These are phyloP conservation scores for Mimachlamys varia DNA, from an alignment of 2,888 invertebrate genomes.

Conservation along the genomic window DNA sequence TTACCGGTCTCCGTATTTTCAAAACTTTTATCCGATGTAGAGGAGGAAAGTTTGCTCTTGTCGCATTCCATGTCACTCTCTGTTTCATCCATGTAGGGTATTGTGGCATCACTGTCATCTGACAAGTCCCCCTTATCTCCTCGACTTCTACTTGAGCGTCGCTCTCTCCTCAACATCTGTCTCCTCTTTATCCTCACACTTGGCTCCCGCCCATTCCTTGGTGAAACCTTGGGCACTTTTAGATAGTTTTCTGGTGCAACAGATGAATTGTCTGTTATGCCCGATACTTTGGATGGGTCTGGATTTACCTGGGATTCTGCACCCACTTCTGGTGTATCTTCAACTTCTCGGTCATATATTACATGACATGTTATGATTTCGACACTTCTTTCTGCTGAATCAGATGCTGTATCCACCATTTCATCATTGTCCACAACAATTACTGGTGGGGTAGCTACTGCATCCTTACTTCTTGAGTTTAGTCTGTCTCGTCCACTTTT, in stretches of 20 bases:
- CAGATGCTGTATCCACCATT: background rate
- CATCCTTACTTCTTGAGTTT: background rate
- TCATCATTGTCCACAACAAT: background rate
- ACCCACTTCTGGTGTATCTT: background rate
- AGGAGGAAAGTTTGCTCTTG: background rate
- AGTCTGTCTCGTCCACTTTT: background rate
- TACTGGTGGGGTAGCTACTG: background rate
- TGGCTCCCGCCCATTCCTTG: background rate
- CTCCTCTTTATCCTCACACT: background rate
- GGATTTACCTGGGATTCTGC: background rate
- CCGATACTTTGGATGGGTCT: background rate
- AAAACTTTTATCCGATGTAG: background rate
- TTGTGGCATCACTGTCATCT: constrained; percentile 50
- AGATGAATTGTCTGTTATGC: background rate
- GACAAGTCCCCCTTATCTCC: constrained; percentile 26
- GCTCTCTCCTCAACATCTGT: background rate
- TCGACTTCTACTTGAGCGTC: background rate
- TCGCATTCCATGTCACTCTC: constrained; percentile 13
- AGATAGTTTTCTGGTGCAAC: background rate
- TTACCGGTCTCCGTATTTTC: background rate
- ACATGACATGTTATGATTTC: constrained; percentile 9
- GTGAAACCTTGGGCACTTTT: background rate
- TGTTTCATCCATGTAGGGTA: constrained; percentile 44
- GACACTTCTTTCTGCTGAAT: background rate
- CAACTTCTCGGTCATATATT: background rate